Conservation (phyloP, 2,113 vertebrate genomes). For the Todiramphus chloris region DNA sequence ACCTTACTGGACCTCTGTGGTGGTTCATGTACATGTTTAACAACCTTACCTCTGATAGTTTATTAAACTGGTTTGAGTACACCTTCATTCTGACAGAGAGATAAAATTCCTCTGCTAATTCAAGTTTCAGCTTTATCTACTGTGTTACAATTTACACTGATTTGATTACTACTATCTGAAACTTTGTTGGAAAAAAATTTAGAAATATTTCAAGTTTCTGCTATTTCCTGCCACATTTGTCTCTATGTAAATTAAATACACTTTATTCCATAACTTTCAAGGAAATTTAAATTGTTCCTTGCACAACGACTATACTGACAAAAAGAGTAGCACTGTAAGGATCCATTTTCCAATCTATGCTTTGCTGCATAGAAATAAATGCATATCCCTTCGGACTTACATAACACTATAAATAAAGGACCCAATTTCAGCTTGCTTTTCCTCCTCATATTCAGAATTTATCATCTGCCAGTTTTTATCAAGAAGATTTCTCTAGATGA, state of each 20-base stretch:
- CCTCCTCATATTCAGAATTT: neutral
- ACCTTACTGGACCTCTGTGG: neutral
- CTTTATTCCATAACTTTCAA: neutral
- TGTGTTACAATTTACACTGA: neutral
- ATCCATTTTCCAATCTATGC: neutral
- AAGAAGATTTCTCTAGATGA: neutral
- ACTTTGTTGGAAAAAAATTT: neutral
- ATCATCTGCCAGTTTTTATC: neutral
- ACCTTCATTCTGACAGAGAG: neutral
- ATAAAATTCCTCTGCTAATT: neutral
- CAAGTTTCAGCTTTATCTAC: neutral
- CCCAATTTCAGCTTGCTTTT: neutral
- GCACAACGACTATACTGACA: neutral
- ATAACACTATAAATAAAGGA: neutral
- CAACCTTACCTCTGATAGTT: neutral
- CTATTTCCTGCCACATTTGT: neutral
- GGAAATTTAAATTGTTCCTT: neutral
- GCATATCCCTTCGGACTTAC: neutral
- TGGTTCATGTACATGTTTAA: neutral
- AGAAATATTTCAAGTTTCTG: neutral
- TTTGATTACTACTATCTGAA: neutral
- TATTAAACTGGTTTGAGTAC: neutral
- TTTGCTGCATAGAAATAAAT: neutral
- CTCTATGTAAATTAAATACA: neutral
- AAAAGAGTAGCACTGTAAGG: neutral